Percentiles rank a stretch among this genome's conserved stretches.
phyloP scores from a whole-genome alignment of 2,113 vertebrate genomes.

The Potamarius usumacintae region DNA sequence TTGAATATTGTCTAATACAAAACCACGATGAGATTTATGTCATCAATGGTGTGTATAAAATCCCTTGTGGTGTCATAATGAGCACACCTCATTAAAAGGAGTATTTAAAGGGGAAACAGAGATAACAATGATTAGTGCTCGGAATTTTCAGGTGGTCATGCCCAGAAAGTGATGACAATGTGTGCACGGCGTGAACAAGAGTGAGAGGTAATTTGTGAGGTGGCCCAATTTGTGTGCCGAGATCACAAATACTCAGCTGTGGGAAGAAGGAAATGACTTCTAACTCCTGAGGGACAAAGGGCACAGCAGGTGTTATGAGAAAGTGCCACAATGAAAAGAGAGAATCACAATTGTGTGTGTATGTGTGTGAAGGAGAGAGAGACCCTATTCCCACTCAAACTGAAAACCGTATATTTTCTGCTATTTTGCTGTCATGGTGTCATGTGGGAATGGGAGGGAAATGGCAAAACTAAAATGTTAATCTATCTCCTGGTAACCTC shows the following conservation, averaged over 20 bases:
- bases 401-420: too few species aligned
- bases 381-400: too few species aligned
- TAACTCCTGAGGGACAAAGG: constrained; percentile 53
- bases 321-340: constrained; percentile 24
- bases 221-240: constrained; percentile 47
- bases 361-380: constrained; percentile 28
- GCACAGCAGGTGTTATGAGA: constrained; percentile 61
- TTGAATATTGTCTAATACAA: background rate
- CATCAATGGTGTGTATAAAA: background rate
- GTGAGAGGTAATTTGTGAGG: constrained; percentile 30
- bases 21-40: background rate
- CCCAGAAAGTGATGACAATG: background rate
- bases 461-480: too few species aligned
- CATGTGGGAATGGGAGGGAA: too few species aligned
- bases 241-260: constrained; percentile 52
- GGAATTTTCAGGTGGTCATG: background rate
- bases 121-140: background rate
- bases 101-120: background rate
- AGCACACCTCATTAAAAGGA: background rate
- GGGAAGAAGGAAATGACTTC: constrained; percentile 58
- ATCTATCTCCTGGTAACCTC: too few species aligned
- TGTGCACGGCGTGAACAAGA: constrained; percentile 25
- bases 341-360: constrained; percentile 8
- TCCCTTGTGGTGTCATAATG: background rate
- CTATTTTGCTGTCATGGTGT: too few species aligned